Percentiles rank a stretch among this genome's conserved stretches.
phyloP scores from a whole-genome alignment of 2,888 invertebrate species.

The Tetramorium bicarinatum region DNA sequence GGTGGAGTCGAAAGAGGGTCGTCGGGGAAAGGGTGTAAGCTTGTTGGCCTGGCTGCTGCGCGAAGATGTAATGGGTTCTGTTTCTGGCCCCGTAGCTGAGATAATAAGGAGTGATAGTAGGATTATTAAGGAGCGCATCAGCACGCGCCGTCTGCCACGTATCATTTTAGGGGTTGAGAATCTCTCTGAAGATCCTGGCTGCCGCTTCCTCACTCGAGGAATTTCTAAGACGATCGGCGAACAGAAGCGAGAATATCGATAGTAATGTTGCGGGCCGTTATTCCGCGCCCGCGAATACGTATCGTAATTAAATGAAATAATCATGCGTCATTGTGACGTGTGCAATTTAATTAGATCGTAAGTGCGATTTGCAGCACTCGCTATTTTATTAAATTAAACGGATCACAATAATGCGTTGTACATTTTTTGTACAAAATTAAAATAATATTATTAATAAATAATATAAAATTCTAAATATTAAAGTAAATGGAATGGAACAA shows the following conservation, averaged over 20 bases:
- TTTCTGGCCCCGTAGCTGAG: slow-evolving; percentile 70
- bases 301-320: slow-evolving; percentile 52
- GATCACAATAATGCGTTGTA: too few species aligned
- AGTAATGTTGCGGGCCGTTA: slow-evolving; percentile 17
- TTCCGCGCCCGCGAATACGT: slow-evolving; percentile 3
- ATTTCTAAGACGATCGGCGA: slow-evolving; percentile 5
- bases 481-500: slow-evolving; percentile 17
- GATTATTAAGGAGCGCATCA: slow-evolving; percentile 78
- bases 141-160: slow-evolving; percentile 63
- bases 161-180: slow-evolving; percentile 61
- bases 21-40: slow-evolving; percentile 61
- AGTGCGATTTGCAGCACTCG: not conserved
- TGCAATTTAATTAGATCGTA: slow-evolving; percentile 4
- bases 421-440: not conserved
- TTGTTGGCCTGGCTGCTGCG: slow-evolving; percentile 68
- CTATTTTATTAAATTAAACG: not conserved
- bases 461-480: not conserved
- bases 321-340: not conserved
- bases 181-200: slow-evolving; percentile 55
- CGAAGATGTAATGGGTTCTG: slow-evolving; percentile 76
- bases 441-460: not conserved
- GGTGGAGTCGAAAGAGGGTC: slow-evolving; percentile 19
- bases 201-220: slow-evolving; percentile 24
- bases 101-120: slow-evolving; percentile 79
- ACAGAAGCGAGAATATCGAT: slow-evolving; percentile 21